Percentiles rank a stretch among this genome's conserved stretches.
phyloP scores from a whole-genome alignment of 1,140 invertebrate genomes.

The Ruditapes philippinarum region DNA sequence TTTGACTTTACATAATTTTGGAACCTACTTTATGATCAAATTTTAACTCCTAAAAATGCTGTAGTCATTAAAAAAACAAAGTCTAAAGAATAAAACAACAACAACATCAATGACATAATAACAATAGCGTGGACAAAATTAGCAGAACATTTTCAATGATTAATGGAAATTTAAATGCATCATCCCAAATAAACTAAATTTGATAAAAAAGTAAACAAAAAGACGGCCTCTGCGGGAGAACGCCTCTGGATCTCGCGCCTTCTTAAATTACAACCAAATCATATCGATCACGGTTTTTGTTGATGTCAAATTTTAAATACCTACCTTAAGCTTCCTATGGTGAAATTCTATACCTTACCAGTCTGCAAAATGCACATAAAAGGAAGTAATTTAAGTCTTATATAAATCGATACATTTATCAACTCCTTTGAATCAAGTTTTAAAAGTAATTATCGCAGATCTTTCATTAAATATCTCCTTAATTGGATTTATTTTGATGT shows the following conservation, averaged over 20 bases:
- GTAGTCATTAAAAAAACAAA: too few relatives aligned
- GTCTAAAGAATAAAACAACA: too few relatives aligned
- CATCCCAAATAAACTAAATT: neutral
- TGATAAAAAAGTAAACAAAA: neutral
- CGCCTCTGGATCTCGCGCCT: neutral
- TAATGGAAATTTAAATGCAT: neutral
- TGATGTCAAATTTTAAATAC: neutral
- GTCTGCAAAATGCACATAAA: neutral
- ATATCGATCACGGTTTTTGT: neutral
- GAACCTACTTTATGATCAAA: too few relatives aligned
- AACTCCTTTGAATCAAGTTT: neutral
- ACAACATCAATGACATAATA: too few relatives aligned
- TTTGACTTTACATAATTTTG: too few relatives aligned
- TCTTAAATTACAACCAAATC: neutral
- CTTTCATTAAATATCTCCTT: neutral
- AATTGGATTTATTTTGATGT: neutral
- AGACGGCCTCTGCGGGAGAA: neutral
- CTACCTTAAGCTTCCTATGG: neutral
- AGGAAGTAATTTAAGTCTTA: slow-evolving; percentile 1
- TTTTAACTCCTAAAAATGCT: too few relatives aligned
- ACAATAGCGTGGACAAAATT: neutral
- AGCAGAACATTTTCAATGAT: neutral
- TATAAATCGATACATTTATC: slow-evolving; percentile 3
- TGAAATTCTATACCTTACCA: neutral
- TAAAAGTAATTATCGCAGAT: neutral